Conservation (phyloP, 2,888 invertebrate species). For the Platycheirus albimanus region DNA sequence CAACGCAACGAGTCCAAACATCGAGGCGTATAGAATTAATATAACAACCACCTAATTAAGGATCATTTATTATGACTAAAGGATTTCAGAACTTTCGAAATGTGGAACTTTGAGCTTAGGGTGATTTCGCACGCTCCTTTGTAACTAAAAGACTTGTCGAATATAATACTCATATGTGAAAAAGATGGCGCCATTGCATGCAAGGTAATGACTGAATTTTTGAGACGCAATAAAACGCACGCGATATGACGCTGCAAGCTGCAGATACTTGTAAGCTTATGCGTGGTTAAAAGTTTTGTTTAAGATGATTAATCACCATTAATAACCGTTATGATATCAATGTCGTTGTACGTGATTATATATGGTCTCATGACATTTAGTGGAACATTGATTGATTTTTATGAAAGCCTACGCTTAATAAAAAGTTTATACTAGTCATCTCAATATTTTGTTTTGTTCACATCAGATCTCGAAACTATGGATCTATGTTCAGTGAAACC, state of each 20-base stretch:
- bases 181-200: conserved; percentile 73
- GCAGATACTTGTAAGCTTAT: background rate
- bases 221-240: conserved; percentile 64
- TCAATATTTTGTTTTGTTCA: too few species aligned
- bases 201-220: conserved; percentile 66
- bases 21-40: conserved; percentile 80
- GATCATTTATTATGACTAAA: conserved; percentile 78
- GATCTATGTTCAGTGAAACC: too few species aligned
- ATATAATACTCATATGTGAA: conserved; percentile 4
- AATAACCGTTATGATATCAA: conserved; percentile 62
- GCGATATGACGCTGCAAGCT: conserved; percentile 61
- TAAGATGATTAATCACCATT: conserved; percentile 65
- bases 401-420: too few species aligned
- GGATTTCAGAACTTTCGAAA: conserved; percentile 69
- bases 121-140: conserved; percentile 65
- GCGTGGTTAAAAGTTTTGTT: conserved; percentile 58
- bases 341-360: conserved; percentile 24
- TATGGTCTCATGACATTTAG: conserved; percentile 43
- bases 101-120: conserved; percentile 58
- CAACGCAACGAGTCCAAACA: conserved; percentile 42
- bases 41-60: conserved; percentile 81
- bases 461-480: too few species aligned
- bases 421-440: too few species aligned
- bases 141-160: too few species aligned
- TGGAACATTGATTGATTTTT: conserved; percentile 48